phyloP scores from a whole-genome alignment of 2,888 invertebrate species.

The Drosophila nr. medialis region DNA sequence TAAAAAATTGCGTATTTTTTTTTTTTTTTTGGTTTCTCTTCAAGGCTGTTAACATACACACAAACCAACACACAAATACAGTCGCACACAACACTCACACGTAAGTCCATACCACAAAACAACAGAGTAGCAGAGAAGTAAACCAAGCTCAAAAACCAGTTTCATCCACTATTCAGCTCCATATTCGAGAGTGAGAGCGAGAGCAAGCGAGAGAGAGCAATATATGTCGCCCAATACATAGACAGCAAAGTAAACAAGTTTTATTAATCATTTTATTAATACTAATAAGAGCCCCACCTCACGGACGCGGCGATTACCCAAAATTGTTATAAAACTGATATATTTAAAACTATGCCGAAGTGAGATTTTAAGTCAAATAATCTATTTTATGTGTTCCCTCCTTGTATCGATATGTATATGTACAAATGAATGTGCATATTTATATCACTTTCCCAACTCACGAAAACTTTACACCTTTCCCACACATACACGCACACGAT shows the following conservation, averaged over 20 bases:
- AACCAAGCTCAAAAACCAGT: constrained; percentile 58
- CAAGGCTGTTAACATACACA: constrained; percentile 68
- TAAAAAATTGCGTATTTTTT: constrained; percentile 33
- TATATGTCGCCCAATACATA: not conserved
- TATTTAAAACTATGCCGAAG: not conserved
- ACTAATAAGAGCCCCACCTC: constrained; percentile 13
- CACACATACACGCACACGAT: not conserved
- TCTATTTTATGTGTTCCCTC: not conserved
- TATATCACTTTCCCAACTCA: constrained; percentile 13
- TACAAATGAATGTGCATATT: not conserved
- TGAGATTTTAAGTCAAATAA: not conserved
- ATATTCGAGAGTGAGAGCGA: constrained; percentile 25
- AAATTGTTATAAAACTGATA: not conserved
- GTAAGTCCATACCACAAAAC: constrained; percentile 19
- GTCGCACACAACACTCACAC: constrained; percentile 10
- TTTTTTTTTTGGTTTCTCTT: constrained; percentile 60
- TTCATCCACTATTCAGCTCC: constrained; percentile 23
- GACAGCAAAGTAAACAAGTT: not conserved
- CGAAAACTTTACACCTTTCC: constrained; percentile 1
- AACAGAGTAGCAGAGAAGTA: constrained; percentile 33
- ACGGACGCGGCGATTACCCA: not conserved
- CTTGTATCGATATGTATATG: not conserved
- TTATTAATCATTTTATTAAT: not conserved
- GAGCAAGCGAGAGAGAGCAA: not conserved
- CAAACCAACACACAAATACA: not conserved